These are phyloP conservation scores for Osmerus eperlanus DNA, from an alignment of 2,113 vertebrate species.

Conservation along the genomic window DNA sequence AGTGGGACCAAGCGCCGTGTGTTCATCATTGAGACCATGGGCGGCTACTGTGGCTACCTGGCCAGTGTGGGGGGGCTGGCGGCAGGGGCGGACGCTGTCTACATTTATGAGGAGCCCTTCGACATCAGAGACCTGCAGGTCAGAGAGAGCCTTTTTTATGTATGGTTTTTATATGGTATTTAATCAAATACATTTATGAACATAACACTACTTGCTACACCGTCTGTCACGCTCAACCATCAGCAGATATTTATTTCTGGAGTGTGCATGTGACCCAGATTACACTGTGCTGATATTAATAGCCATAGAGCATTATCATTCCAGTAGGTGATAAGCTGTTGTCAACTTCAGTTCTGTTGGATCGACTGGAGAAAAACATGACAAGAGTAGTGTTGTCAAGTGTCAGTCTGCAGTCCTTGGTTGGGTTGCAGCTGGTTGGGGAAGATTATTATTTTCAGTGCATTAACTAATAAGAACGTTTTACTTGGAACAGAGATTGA, in stretches of 20 bases:
- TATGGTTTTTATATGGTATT: no score
- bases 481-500: no score
- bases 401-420: background rate
- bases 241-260: background rate
- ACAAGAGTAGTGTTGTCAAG: background rate
- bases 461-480: no score
- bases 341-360: constrained; percentile 9
- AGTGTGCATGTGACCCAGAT: constrained; percentile 35
- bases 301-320: constrained; percentile 25
- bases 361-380: background rate
- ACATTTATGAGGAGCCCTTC: constrained; percentile 94
- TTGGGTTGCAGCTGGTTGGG: no score
- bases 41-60: constrained; percentile 95
- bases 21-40: constrained; percentile 99
- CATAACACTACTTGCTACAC: background rate
- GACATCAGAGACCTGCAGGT: constrained; percentile 97
- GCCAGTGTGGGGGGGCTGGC: constrained; percentile 91
- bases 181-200: background rate
- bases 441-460: no score
- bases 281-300: constrained; percentile 23
- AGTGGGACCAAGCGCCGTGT: constrained; percentile 94
- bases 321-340: constrained; percentile 12
- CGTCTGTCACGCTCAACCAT: background rate
- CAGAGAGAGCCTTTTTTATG: background rate
- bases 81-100: constrained; percentile 87